Conservation (phyloP, 2,888 invertebrate genomes). For the Apoderus coryli region DNA sequence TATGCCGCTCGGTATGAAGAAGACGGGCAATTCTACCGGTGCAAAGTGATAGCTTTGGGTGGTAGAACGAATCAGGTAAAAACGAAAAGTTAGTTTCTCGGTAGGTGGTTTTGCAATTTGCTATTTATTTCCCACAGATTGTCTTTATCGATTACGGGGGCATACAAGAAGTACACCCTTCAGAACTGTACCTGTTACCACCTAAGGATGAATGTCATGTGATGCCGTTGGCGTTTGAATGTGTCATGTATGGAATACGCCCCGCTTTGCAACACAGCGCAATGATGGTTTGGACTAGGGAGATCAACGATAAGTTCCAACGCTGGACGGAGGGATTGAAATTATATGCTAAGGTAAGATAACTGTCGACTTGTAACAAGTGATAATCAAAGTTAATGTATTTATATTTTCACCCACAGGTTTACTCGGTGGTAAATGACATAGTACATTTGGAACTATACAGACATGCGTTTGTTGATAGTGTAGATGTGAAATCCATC, state of each 20-base stretch:
- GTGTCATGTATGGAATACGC: conserved; percentile 51
- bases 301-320: conserved; percentile 37
- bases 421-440: conserved; percentile 69
- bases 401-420: conserved; percentile 20
- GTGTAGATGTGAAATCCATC: conserved; percentile 19
- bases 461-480: conserved; percentile 15
- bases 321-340: conserved; percentile 19
- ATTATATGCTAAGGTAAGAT: conserved; percentile 35
- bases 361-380: background rate
- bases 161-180: conserved; percentile 32
- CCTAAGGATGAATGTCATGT: conserved; percentile 20
- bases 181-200: conserved; percentile 34
- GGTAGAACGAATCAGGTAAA: conserved; percentile 16
- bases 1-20: conserved; percentile 43
- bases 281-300: conserved; percentile 45
- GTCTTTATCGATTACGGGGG: conserved; percentile 71
- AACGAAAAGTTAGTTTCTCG: too few species aligned
- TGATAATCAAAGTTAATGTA: background rate
- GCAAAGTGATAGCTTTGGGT: conserved; percentile 30
- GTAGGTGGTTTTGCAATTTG: too few species aligned
- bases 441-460: conserved; percentile 53
- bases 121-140: too few species aligned
- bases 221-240: conserved; percentile 55
- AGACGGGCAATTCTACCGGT: conserved; percentile 39
- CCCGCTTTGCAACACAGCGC: conserved; percentile 48